These are phyloP conservation scores for Parazoanthus darwini DNA, from an alignment of 92 coral and sea anemone genomes.

Conservation along the genomic window DNA sequence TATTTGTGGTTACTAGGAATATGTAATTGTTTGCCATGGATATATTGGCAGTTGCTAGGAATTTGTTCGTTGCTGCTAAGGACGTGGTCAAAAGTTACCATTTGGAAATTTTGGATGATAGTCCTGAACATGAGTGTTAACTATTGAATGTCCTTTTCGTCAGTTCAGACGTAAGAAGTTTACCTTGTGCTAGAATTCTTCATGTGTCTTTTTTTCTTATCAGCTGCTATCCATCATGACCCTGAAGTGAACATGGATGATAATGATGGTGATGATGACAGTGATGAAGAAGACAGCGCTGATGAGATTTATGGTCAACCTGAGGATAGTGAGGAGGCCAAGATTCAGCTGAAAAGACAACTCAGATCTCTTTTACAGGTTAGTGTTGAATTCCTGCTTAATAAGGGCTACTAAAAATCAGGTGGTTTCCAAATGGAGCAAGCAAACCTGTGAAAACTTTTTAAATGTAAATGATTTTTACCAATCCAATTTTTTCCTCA, in stretches of 20 bases:
- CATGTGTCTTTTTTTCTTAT: not conserved
- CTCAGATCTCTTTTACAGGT: constrained; percentile 68
- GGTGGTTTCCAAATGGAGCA: too few species aligned
- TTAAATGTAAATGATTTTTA: not conserved
- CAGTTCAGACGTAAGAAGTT: not conserved
- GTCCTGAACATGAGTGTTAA: too few species aligned
- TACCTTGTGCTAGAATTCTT: not conserved
- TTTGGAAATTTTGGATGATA: too few species aligned
- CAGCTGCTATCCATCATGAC: constrained; percentile 1
- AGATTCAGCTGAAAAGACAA: constrained; percentile 44
- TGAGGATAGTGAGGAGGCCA: constrained; percentile 60
- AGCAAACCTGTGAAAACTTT: too few species aligned
- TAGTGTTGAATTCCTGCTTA: not conserved
- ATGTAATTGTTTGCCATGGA: not conserved
- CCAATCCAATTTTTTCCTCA: not conserved
- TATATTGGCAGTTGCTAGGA: not conserved
- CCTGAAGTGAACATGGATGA: constrained; percentile 15
- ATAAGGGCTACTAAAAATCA: too few species aligned
- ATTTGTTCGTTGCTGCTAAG: not conserved
- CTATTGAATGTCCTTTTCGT: not conserved
- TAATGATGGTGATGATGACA: constrained; percentile 44
- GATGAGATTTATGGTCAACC: constrained; percentile 32
- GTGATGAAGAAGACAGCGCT: constrained; percentile 31
- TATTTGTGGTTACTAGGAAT: not conserved
- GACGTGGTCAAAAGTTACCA: not conserved